Evolutionary conservation across 2,888 invertebrate species (phyloP), one percentile per base, ranked within the genome.

Genomic region (Ichneumoninae sp.): DNA sequence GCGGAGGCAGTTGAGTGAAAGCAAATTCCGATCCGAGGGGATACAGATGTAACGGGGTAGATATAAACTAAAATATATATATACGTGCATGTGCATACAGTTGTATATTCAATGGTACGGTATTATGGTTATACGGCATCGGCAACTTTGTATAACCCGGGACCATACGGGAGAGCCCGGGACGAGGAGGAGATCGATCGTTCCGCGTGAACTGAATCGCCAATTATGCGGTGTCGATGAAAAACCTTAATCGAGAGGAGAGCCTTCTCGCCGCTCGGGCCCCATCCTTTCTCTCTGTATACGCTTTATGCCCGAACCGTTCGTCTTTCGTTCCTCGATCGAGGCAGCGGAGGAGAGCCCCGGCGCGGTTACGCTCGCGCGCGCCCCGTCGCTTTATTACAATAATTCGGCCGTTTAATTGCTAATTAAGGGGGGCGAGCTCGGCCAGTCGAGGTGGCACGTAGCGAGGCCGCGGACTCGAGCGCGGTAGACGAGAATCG

Each of bases 351-450:
- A 54, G 40, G 54, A 54, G 54, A 54, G 22, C 10, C 8, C 3
- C 26, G 26, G 75, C 71, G 78, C 83, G 82, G 78, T 78, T 86
- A 79, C 83, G 83, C 83, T 82, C 75, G 78, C 77, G 77, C 80
- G 84, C 76, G 78, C 77, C 82, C 80, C 78, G 78, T 82, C 86
- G 87, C 87, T 91, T 91, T 91, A 90, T 92, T 91, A 90, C 91
- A 90, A 92, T 92, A 91, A 92, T 92, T 91, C 89, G 89, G 88
- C 89, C 90, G 89, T 92, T 92, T 90, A 91, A 91, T 91, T 91
- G 91, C 89, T 91, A 90, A 91, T 91, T 90, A 90, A 89, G 86
- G 85, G 80, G 76, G 40, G 78, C 52, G 79, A 71, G 78, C 68
- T 16, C 36, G 60, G 26, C 40, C 70, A 60, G 60, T n/a, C 72